A percentile compares a stretch with the other conserved stretches of the same genome.
phyloP scores from a whole-genome alignment of 1,140 invertebrate genomes.

The Heliothis virescens region DNA sequence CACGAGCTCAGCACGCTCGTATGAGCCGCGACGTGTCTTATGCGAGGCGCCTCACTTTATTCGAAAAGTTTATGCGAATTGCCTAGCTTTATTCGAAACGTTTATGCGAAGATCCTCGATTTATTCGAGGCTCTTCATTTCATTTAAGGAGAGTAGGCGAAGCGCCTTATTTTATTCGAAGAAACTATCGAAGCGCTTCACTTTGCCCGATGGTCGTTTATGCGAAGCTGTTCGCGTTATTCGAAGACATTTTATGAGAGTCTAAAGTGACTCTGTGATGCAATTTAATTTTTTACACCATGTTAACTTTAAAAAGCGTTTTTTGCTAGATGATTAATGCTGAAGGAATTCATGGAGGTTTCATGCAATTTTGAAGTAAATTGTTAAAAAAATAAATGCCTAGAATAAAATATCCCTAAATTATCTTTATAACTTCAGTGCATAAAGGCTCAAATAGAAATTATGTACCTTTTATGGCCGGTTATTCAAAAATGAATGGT shows the following conservation, averaged over 20 bases:
- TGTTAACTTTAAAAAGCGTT: no score
- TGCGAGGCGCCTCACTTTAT: neutral
- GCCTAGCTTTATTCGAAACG: neutral
- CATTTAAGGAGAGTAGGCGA: neutral
- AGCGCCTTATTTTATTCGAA: neutral
- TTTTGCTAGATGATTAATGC: no score
- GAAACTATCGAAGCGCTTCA: neutral
- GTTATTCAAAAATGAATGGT: neutral
- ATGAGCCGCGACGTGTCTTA: conserved; percentile 51
- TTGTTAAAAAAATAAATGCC: no score
- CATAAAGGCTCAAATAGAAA: no score
- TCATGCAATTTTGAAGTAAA: no score
- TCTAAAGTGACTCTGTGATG: no score
- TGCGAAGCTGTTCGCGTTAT: neutral
- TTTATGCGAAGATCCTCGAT: no score
- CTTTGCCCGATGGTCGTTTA: neutral
- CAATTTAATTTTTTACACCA: no score
- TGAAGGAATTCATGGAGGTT: no score
- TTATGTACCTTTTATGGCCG: no score
- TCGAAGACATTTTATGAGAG: neutral
- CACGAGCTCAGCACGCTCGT: conserved; percentile 85
- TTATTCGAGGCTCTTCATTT: neutral
- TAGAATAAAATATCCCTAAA: no score
- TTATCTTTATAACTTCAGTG: no score
- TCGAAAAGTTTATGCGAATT: neutral